A percentile compares a stretch with the other conserved stretches of the same genome.
Evolutionary conservation across 2,113 vertebrate species (phyloP).

Genomic region (Himantopus leucocephalus): DNA sequence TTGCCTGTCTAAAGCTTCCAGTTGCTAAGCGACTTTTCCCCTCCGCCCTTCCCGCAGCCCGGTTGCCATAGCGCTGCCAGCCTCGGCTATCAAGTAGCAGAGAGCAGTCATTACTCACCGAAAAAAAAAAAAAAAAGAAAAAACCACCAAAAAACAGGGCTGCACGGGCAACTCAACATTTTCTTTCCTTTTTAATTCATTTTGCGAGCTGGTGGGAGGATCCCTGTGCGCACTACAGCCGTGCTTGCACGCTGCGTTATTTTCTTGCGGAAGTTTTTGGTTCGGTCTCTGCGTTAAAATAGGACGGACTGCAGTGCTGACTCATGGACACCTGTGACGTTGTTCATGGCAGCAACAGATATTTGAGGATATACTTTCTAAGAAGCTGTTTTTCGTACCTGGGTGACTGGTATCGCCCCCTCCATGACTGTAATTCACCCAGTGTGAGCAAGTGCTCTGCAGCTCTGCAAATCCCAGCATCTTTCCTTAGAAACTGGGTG

Average conservation of each 20-base stretch:
- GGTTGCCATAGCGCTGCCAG: conserved; percentile 78
- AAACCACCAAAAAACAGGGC: background rate
- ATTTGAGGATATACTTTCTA: background rate
- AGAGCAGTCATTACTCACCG: conserved; percentile 69
- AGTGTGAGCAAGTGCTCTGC: background rate
- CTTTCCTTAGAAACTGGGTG: background rate
- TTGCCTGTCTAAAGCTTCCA: conserved; percentile 71
- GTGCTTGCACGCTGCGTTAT: accelerated
- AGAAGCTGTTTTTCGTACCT: background rate
- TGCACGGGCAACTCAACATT: conserved; percentile 39
- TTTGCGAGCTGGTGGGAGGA: background rate
- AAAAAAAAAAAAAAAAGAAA: background rate
- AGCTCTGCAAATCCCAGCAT: background rate
- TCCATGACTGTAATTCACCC: accelerated
- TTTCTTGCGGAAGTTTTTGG: background rate
- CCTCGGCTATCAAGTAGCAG: conserved; percentile 72
- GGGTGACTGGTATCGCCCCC: background rate
- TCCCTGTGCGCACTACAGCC: background rate
- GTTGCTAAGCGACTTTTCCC: conserved; percentile 76
- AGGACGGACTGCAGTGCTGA: conserved; percentile 43
- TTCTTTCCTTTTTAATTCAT: background rate
- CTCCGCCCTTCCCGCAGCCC: conserved; percentile 61
- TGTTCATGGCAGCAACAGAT: background rate
- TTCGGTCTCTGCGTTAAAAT: background rate
- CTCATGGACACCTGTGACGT: conserved; percentile 39